phyloP scores from a whole-genome alignment of 2,888 invertebrate species.

The Netelia melanura region DNA sequence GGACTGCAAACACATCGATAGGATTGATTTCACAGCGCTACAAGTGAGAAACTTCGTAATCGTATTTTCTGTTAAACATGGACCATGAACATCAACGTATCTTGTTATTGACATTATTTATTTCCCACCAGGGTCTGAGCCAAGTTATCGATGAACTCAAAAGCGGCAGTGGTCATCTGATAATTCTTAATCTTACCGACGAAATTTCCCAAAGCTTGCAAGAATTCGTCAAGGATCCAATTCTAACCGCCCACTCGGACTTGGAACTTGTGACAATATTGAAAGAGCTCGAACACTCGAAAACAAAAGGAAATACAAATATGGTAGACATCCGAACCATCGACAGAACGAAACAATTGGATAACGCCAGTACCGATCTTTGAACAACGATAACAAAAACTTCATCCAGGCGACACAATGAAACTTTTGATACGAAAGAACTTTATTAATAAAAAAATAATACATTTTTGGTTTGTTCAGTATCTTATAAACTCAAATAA shows the following conservation, averaged over 20 bases:
- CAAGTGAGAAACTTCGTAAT: conserved; percentile 85
- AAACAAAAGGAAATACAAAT: conserved; percentile 8
- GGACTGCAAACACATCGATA: conserved; percentile 88
- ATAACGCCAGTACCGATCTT: conserved; percentile 59
- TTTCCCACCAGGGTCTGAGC: conserved; percentile 75
- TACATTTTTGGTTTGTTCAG: conserved; percentile 17
- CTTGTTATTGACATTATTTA: background rate
- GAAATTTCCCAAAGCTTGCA: conserved; percentile 75
- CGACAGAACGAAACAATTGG: conserved; percentile 18
- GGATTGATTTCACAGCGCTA: conserved; percentile 89
- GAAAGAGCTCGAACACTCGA: conserved; percentile 60
- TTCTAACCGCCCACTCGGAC: conserved; percentile 75
- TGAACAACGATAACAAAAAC: conserved; percentile 28
- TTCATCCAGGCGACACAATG: conserved; percentile 21
- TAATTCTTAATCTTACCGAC: conserved; percentile 74
- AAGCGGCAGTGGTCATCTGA: conserved; percentile 71
- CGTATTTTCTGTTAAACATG: conserved; percentile 13
- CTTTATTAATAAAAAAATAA: conserved; percentile 37
- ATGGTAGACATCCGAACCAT: conserved; percentile 41
- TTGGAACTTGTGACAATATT: conserved; percentile 73
- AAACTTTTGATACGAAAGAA: background rate
- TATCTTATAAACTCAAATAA: conserved; percentile 25
- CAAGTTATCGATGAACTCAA: conserved; percentile 75
- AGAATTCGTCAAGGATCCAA: conserved; percentile 71
- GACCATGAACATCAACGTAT: conserved; percentile 1